Percentiles rank a stretch among this genome's conserved stretches.
These are phyloP conservation scores for Setophaga coronata DNA, from an alignment of 2,113 vertebrate genomes.

Conservation along the genomic window DNA sequence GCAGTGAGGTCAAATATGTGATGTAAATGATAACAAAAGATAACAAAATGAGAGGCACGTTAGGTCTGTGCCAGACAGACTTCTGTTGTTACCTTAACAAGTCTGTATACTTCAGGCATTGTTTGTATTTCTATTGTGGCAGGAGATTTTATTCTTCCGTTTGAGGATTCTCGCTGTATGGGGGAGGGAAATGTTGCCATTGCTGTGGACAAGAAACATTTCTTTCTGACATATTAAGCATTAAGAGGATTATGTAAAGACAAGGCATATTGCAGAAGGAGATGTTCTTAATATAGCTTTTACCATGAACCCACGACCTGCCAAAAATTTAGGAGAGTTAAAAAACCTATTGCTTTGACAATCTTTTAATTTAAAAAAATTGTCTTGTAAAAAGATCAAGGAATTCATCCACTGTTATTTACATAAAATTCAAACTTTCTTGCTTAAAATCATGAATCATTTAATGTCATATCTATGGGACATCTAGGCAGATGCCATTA, in stretches of 20 bases:
- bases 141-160: neutral
- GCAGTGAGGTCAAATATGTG: neutral
- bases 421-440: slow-evolving; percentile 61
- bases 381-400: slow-evolving; percentile 59
- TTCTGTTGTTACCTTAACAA: neutral
- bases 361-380: neutral
- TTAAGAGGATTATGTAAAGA: slow-evolving; percentile 50
- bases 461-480: slow-evolving; percentile 67
- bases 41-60: neutral
- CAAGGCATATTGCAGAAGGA: slow-evolving; percentile 26
- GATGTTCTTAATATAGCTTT: slow-evolving; percentile 31
- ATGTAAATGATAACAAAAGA: neutral
- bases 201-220: neutral
- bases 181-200: neutral
- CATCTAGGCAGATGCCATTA: slow-evolving; percentile 69
- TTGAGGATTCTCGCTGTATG: neutral
- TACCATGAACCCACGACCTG: slow-evolving; percentile 6
- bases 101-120: neutral
- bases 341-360: slow-evolving; percentile 51
- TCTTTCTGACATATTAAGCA: slow-evolving; percentile 37
- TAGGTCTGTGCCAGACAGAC: neutral
- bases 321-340: slow-evolving; percentile 28
- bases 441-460: slow-evolving; percentile 64
- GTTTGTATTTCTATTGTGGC: neutral
- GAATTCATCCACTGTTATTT: slow-evolving; percentile 45